These are phyloP conservation scores for Diachasma alloeum DNA, from an alignment of 1,140 invertebrate species.

Conservation along the genomic window DNA sequence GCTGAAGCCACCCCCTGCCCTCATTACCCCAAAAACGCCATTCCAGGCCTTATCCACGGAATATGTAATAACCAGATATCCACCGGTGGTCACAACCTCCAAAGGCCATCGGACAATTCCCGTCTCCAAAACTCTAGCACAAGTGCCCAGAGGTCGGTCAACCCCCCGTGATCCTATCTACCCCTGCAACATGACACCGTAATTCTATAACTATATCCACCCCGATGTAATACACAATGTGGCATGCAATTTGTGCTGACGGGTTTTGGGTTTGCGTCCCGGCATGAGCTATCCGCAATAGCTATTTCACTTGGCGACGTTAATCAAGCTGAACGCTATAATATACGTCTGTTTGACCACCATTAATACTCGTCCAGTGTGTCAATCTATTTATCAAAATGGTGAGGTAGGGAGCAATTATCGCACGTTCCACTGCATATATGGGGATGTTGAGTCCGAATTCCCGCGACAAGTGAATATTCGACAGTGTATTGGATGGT, in stretches of 20 bases:
- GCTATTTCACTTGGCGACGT: constrained; percentile 51
- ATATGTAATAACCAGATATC: constrained; percentile 45
- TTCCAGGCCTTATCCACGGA: constrained; percentile 10
- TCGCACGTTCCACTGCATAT: constrained; percentile 40
- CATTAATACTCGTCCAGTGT: constrained; percentile 23
- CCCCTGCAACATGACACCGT: background rate
- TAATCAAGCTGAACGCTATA: constrained; percentile 55
- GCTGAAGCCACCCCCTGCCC: background rate
- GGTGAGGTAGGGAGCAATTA: constrained; percentile 37
- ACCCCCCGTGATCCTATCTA: background rate
- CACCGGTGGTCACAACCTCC: background rate
- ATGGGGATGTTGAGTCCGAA: background rate
- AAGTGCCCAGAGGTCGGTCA: background rate
- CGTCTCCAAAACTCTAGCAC: background rate
- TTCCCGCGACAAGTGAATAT: too few species aligned
- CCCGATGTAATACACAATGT: background rate
- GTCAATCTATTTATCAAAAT: constrained; percentile 51
- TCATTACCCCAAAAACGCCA: background rate
- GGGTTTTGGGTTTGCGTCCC: background rate
- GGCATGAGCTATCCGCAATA: constrained; percentile 37
- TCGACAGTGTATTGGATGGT: background rate
- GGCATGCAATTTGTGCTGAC: background rate
- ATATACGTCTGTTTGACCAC: constrained; percentile 43
- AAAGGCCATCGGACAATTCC: background rate
- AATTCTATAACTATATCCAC: background rate